A percentile compares a stretch with the other conserved stretches of the same genome.
These are phyloP conservation scores for Microctenopoma steveboyesi DNA, from an alignment of 2,797 vertebrate genomes.

Conservation along the genomic window DNA sequence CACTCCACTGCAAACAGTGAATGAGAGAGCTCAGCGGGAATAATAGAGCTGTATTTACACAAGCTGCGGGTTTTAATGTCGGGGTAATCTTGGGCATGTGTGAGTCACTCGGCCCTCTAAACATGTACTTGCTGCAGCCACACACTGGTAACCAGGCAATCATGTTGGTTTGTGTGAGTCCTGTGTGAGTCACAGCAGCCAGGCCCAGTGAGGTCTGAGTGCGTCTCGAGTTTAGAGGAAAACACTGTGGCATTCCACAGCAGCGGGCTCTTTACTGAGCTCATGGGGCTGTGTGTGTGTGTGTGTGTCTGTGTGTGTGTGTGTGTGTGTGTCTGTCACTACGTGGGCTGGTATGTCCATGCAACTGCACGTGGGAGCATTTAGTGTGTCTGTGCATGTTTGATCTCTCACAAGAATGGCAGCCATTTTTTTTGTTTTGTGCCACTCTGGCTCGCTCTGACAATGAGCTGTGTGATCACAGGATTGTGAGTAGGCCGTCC, in stretches of 20 bases:
- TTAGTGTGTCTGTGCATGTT: conserved; percentile 56
- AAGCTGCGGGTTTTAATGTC: conserved; percentile 72
- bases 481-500: conserved; percentile 45
- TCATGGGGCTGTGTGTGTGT: conserved; percentile 50
- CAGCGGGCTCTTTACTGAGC: conserved; percentile 72
- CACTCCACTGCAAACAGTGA: conserved; percentile 66
- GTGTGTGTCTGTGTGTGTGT: conserved; percentile 35
- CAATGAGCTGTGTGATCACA: conserved; percentile 68
- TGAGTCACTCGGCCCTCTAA: conserved; percentile 70
- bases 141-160: conserved; percentile 53
- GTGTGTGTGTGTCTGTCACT: conserved; percentile 38
- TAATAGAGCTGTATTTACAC: conserved; percentile 65
- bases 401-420: conserved; percentile 62
- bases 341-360: conserved; percentile 64
- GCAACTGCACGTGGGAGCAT: conserved; percentile 51
- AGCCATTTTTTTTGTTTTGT: conserved; percentile 70
- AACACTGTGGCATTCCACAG: conserved; percentile 67
- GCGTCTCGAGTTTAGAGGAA: conserved; percentile 56
- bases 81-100: conserved; percentile 65
- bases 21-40: conserved; percentile 66
- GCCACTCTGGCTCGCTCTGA: conserved; percentile 54
- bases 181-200: conserved; percentile 62
- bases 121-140: conserved; percentile 55
- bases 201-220: conserved; percentile 25
- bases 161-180: conserved; percentile 44